Evolutionary conservation across 2,797 vertebrate species (phyloP).

Genomic region (Strix occidentalis): DNA sequence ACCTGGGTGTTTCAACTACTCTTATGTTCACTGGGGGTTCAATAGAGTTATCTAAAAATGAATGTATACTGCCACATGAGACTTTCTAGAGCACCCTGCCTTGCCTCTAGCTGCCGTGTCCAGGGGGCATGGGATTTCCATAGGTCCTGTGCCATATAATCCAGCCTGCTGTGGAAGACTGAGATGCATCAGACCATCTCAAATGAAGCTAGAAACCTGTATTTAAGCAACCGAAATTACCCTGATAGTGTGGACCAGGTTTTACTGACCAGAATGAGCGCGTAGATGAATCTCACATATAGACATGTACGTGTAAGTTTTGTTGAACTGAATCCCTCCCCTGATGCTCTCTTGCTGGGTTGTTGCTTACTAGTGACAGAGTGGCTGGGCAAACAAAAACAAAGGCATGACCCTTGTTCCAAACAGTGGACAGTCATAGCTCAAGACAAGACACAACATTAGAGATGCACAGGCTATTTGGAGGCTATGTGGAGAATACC

Average conservation of each 20-base stretch:
- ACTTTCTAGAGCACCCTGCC: background rate
- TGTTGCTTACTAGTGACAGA: background rate
- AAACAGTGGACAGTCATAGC: background rate
- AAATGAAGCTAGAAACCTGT: background rate
- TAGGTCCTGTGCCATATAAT: background rate
- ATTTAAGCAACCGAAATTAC: background rate
- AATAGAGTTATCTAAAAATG: background rate
- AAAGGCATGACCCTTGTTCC: background rate
- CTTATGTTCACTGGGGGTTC: background rate
- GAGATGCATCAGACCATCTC: background rate
- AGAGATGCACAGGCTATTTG: background rate
- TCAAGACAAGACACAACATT: background rate
- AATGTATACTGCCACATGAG: background rate
- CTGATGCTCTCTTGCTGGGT: background rate
- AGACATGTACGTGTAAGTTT: background rate
- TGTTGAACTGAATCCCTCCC: background rate
- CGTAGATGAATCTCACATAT: background rate
- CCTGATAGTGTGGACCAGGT: background rate
- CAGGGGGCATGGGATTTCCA: rapidly evolving
- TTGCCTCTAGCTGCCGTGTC: background rate
- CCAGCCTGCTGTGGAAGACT: background rate
- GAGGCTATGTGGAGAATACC: background rate
- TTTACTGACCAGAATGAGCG: background rate
- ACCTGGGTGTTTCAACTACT: background rate
- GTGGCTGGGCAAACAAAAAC: background rate